A percentile compares a stretch with the other conserved stretches of the same genome.
phyloP scores from a whole-genome alignment of 2,797 vertebrate species.

The Hipposideros larvatus region DNA sequence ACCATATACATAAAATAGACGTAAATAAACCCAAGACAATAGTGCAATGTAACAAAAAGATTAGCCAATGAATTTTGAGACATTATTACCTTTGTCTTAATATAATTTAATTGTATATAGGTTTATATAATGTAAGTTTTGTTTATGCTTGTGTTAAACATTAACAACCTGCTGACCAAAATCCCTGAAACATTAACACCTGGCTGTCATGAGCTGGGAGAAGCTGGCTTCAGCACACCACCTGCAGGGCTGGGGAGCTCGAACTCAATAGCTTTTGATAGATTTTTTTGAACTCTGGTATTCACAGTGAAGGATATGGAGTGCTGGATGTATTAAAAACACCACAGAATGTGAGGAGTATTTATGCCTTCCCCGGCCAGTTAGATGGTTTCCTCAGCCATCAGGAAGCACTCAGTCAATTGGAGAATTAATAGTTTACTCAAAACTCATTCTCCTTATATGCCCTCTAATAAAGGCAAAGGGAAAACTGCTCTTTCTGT shows the following conservation, averaged over 20 bases:
- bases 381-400: background rate
- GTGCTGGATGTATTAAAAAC: background rate
- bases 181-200: background rate
- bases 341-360: background rate
- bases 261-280: background rate
- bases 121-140: background rate
- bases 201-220: background rate
- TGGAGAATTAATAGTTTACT: slow-evolving; percentile 61
- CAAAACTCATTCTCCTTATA: slow-evolving; percentile 59
- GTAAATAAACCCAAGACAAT: background rate
- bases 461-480: slow-evolving; percentile 62
- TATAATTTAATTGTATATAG: background rate
- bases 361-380: background rate
- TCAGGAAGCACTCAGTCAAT: background rate
- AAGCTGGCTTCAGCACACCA: fast-evolving
- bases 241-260: fast-evolving
- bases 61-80: background rate
- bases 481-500: slow-evolving; percentile 60
- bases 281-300: background rate
- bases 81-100: background rate
- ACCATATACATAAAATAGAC: background rate
- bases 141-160: background rate
- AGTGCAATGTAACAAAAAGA: background rate
- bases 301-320: background rate
- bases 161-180: background rate